phyloP scores from a whole-genome alignment of 2,888 invertebrate genomes.

The Melipona bicolor region DNA sequence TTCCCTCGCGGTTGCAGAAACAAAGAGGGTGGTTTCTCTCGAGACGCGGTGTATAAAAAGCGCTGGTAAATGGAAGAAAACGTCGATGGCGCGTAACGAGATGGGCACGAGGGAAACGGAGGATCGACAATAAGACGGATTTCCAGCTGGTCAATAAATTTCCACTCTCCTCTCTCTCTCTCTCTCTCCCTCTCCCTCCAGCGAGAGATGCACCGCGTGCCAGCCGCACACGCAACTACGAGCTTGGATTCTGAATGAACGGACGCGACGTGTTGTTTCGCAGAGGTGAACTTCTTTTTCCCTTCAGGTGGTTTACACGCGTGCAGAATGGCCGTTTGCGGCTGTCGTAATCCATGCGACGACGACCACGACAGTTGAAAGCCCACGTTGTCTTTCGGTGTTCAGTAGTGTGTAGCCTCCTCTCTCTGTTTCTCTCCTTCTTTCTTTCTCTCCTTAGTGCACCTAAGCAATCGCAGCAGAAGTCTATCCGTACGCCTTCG shows the following conservation, averaged over 20 bases:
- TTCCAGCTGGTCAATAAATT: slow-evolving; percentile 52
- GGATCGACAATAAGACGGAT: slow-evolving; percentile 47
- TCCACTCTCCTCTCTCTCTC: neutral
- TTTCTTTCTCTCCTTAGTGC: too few relatives aligned
- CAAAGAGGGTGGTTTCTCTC: slow-evolving; percentile 5
- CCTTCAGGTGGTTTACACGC: slow-evolving; percentile 37
- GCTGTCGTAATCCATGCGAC: slow-evolving; percentile 54
- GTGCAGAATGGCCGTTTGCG: slow-evolving; percentile 44
- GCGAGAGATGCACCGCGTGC: neutral
- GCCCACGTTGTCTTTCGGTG: slow-evolving; percentile 46
- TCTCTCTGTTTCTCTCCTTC: too few relatives aligned
- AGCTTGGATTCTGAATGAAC: slow-evolving; percentile 37
- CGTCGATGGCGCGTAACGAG: slow-evolving; percentile 19
- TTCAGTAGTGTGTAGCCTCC: neutral
- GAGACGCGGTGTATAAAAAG: neutral
- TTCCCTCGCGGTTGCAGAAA: neutral
- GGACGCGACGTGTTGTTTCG: slow-evolving; percentile 17
- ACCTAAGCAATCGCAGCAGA: slow-evolving; percentile 1
- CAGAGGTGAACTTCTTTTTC: slow-evolving; percentile 53
- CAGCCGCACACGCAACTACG: neutral
- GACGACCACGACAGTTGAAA: slow-evolving; percentile 58
- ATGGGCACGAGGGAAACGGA: slow-evolving; percentile 12
- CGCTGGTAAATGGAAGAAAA: slow-evolving; percentile 27
- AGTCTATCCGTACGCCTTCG: slow-evolving; percentile 3
- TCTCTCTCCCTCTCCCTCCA: neutral